A percentile compares a stretch with the other conserved stretches of the same genome.
Evolutionary conservation across 2,888 invertebrate genomes (phyloP).

Genomic region (Drosophila algonquin): DNA sequence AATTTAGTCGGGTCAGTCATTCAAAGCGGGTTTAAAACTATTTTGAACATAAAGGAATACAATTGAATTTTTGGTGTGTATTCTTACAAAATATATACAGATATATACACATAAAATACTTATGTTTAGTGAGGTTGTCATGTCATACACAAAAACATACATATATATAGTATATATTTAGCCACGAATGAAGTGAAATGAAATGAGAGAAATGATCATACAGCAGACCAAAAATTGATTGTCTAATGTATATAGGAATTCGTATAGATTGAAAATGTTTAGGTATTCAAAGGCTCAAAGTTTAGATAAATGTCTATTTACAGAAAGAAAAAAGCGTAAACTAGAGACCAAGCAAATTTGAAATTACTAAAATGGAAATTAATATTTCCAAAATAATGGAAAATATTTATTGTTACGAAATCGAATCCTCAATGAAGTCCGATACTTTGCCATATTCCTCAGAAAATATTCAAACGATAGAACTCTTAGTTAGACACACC

Average conservation of each 20-base stretch:
- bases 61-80: slow-evolving; percentile 62
- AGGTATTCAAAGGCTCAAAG: slow-evolving; percentile 55
- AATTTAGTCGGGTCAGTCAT: slow-evolving; percentile 61
- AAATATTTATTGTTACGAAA: slow-evolving; percentile 8
- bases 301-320: slow-evolving; percentile 55
- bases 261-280: slow-evolving; percentile 24
- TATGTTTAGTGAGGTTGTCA: slow-evolving; percentile 78
- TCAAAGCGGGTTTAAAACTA: slow-evolving; percentile 69
- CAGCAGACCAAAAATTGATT: slow-evolving; percentile 64
- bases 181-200: slow-evolving; percentile 23
- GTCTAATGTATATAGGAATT: slow-evolving; percentile 59
- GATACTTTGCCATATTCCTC: slow-evolving; percentile 28
- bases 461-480: slow-evolving; percentile 37
- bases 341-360: slow-evolving; percentile 40
- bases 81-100: slow-evolving; percentile 56
- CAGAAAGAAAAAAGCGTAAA: slow-evolving; percentile 20
- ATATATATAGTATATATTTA: slow-evolving; percentile 49
- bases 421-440: slow-evolving; percentile 4
- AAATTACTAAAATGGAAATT: slow-evolving; percentile 35
- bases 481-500: slow-evolving; percentile 70
- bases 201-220: slow-evolving; percentile 29
- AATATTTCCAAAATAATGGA: slow-evolving; percentile 13
- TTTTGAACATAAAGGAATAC: slow-evolving; percentile 65
- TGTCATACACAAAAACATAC: slow-evolving; percentile 60
- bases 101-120: slow-evolving; percentile 54